Conservation (phyloP, 2,113 vertebrate genomes). For the Panurus biarmicus region DNA sequence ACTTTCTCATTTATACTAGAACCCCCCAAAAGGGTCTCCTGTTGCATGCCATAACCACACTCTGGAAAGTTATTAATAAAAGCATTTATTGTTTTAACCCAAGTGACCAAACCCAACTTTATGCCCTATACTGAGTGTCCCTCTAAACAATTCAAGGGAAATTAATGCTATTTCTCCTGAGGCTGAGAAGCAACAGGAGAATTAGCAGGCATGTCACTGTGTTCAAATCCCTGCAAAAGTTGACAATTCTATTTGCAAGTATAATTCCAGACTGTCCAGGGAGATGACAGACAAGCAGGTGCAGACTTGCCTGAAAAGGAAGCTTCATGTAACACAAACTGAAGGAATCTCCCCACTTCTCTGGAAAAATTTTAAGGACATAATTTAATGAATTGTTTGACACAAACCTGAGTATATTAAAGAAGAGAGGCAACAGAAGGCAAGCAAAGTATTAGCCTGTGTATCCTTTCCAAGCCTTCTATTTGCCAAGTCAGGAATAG, state of each 20-base stretch:
- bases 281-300: slow-evolving; percentile 40
- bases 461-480: not conserved
- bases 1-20: not conserved
- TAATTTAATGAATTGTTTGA: not conserved
- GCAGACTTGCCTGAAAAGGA: not conserved
- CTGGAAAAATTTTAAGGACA: not conserved
- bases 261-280: slow-evolving; percentile 46
- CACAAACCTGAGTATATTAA: not conserved
- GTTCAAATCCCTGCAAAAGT: not conserved
- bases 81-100: not conserved
- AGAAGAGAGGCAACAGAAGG: not conserved
- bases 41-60: not conserved
- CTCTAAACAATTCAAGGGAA: not conserved
- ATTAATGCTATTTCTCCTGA: slow-evolving; percentile 15
- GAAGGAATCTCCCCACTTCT: not conserved
- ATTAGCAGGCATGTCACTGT: slow-evolving; percentile 44
- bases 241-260: slow-evolving; percentile 57
- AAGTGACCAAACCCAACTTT: not conserved
- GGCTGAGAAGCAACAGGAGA: slow-evolving; percentile 21
- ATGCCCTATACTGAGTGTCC: not conserved
- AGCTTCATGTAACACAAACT: not conserved
- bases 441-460: not conserved
- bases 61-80: not conserved
- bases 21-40: not conserved
- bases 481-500: not conserved